Percentiles rank a stretch among this genome's conserved stretches.
phyloP scores from a whole-genome alignment of 2,113 vertebrate genomes.

The Halichoeres trimaculatus region DNA sequence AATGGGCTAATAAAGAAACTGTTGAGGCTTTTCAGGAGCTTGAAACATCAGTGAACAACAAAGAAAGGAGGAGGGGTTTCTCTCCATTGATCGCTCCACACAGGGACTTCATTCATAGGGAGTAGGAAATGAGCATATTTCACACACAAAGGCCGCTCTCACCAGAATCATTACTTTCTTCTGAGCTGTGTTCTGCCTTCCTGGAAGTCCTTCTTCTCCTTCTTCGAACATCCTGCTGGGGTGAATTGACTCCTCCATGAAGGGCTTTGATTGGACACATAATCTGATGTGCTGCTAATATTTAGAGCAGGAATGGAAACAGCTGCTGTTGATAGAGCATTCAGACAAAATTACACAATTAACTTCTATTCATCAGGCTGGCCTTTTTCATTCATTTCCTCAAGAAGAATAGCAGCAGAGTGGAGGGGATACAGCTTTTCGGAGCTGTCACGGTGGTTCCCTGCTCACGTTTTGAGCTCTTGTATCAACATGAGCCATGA shows the following conservation, averaged over 20 bases:
- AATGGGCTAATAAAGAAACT: conserved; percentile 11
- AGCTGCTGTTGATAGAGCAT: conserved; percentile 49
- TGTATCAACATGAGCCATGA: conserved; percentile 18
- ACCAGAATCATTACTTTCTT: conserved; percentile 37
- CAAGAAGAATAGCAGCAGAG: conserved; percentile 27
- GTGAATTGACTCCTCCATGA: conserved; percentile 41
- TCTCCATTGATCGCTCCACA: conserved; percentile 37
- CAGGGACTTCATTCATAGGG: conserved; percentile 69
- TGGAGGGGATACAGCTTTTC: conserved; percentile 8
- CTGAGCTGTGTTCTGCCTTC: conserved; percentile 28
- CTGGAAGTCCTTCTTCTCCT: conserved; percentile 19
- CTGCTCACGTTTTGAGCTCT: conserved; percentile 37
- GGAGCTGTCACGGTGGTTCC: conserved; percentile 29
- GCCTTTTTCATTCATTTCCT: conserved; percentile 16
- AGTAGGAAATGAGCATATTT: conserved; percentile 68
- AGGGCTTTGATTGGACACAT: conserved; percentile 48
- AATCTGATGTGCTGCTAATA: conserved; percentile 43
- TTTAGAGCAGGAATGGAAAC: conserved; percentile 43
- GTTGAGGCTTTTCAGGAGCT: conserved; percentile 30
- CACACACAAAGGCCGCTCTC: conserved; percentile 64
- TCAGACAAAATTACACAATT: conserved; percentile 36
- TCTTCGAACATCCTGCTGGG: conserved; percentile 32
- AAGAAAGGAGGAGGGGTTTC: conserved; percentile 34
- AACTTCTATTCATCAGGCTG: conserved; percentile 47
- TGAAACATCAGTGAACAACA: conserved; percentile 50